Evolutionary conservation across 2,888 invertebrate species (phyloP).

Genomic region (Scaeva pyrastri): DNA sequence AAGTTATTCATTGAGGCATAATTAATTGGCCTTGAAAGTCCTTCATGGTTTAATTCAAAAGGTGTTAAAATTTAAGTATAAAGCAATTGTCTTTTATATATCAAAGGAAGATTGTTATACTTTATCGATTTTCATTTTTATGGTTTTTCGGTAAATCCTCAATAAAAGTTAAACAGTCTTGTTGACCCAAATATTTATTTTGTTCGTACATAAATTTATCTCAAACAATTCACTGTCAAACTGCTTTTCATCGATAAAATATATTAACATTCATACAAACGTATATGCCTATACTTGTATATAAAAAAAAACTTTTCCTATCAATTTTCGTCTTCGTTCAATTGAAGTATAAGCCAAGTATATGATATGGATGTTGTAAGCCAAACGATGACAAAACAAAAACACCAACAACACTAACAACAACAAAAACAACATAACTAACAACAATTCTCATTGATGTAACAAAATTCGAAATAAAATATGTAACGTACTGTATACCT

Average conservation of each 20-base stretch:
- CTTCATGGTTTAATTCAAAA: too few species aligned
- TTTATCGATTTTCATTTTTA: slow-evolving; percentile 1
- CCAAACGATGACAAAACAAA: neutral
- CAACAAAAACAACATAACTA: neutral
- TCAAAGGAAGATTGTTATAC: too few species aligned
- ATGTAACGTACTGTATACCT: slow-evolving; percentile 33
- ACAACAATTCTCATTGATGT: slow-evolving; percentile 40
- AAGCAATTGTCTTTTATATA: too few species aligned
- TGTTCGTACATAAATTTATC: neutral
- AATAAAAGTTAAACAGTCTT: neutral
- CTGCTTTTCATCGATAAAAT: neutral
- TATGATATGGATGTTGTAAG: slow-evolving; percentile 38
- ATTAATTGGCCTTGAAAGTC: too few species aligned
- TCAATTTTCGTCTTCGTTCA: neutral
- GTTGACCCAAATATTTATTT: neutral
- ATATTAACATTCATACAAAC: too few species aligned
- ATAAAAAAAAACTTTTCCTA: neutral
- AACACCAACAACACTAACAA: slow-evolving; percentile 14
- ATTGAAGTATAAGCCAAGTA: too few species aligned
- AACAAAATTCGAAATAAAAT: slow-evolving; percentile 45
- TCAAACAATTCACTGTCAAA: slow-evolving; percentile 8
- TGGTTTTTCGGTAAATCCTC: neutral
- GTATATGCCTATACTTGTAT: too few species aligned
- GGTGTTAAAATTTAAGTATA: too few species aligned
- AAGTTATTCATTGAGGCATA: too few species aligned